Evolutionary conservation across 2,113 vertebrate species (phyloP), one percentile per base, ranked within the genome.

Genomic region (Prietella phreatophila): DNA sequence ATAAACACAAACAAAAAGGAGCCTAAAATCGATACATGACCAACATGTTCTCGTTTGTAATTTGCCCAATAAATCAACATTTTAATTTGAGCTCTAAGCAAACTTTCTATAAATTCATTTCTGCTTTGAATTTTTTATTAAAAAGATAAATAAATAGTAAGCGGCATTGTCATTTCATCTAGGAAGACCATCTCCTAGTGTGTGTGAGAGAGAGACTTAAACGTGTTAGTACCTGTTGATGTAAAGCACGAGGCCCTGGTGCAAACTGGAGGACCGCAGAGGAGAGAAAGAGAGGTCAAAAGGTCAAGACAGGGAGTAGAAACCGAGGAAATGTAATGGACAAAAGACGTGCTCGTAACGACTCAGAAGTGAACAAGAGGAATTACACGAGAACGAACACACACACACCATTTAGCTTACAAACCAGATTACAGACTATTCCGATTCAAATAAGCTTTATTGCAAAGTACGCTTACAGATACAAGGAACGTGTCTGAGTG

Each of bases 191-290:
- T 36, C 19, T 36, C 69, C 50, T 11, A 69, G 20, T 36, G n/a
- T 56, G 50, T 14, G 56, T 30, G 47, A 2, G 47, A 7, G 47
- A 1, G 3, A 22, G 2, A 27, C 55, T 61, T 42, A 91, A 85
- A 87, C 84, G 61, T 90, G 93, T 94, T 95, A 97, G 96, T 97
- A 97, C 97, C 97, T 97, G 97, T 96, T 97, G 97, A 95, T 97
- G 96, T 96, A 97, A 97, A 96, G 96, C 95, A 94, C 96, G 97
- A 93, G 96, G 96, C 94, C 96, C 97, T 96, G 96, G 95, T 92
- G 96, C 95, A 96, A 97, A 97, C 97, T 97, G 95, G 92, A 94
- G 94, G 84, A 96, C 93, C 94, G 92, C 95, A 85, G 67, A 95
- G 92, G 92, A 95, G 85, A 95, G 92, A 93, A 88, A 92, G 85